phyloP scores from a whole-genome alignment of 2,113 vertebrate genomes.

The Paratilapia polleni region DNA sequence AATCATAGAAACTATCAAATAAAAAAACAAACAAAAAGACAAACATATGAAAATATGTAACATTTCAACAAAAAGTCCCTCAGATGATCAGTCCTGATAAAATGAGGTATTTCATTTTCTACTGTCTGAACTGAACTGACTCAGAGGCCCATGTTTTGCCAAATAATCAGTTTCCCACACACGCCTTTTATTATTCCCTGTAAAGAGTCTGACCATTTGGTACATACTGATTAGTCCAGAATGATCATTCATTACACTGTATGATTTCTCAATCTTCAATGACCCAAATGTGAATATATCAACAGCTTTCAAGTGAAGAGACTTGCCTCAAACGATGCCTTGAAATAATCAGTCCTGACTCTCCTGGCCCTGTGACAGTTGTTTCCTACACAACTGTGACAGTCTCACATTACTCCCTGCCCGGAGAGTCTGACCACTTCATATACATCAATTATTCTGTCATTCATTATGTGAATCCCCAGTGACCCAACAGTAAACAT shows the following conservation, averaged over 20 bases:
- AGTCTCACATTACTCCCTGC: neutral
- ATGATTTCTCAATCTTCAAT: neutral
- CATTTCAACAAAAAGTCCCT: too few relatives aligned
- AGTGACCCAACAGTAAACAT: neutral
- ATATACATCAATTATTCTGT: neutral
- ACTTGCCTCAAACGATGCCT: neutral
- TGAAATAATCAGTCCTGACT: neutral
- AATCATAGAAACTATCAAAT: too few relatives aligned
- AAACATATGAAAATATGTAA: too few relatives aligned
- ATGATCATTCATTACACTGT: neutral
- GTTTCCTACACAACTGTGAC: neutral
- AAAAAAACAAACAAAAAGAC: too few relatives aligned
- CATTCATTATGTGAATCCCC: neutral
- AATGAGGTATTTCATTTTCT: too few relatives aligned
- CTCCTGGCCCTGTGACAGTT: neutral
- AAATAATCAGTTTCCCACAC: neutral
- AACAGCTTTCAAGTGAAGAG: neutral
- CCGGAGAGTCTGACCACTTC: fast-evolving
- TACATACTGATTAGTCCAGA: neutral
- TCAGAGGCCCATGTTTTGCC: neutral
- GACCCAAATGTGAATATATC: neutral
- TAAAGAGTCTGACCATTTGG: neutral
- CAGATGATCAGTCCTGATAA: too few relatives aligned
- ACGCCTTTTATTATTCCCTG: neutral
- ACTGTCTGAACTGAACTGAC: neutral